Evolutionary conservation across 1,140 invertebrate species (phyloP).

Genomic region (Chironomus tepperi): DNA sequence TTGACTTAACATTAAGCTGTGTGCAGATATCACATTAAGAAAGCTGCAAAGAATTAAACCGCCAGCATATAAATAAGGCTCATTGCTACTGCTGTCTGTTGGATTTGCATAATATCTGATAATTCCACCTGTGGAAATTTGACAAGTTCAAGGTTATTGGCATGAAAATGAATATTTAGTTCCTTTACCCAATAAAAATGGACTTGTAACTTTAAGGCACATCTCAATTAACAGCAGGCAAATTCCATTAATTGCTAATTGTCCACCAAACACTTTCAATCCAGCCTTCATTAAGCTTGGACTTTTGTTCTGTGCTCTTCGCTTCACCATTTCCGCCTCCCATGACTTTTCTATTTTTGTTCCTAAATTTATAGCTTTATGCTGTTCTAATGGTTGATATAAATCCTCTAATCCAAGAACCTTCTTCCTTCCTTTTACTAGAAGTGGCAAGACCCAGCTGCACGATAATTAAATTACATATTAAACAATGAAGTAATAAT

Average conservation of each 20-base stretch:
- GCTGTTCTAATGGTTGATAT: slow-evolving; percentile 47
- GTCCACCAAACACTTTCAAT: slow-evolving; percentile 36
- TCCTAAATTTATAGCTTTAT: slow-evolving; percentile 44
- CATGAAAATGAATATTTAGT: no score
- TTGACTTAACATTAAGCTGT: slow-evolving; percentile 69
- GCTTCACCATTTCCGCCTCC: slow-evolving; percentile 34
- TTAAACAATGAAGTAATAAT: slow-evolving; percentile 20
- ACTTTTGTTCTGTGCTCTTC: slow-evolving; percentile 29
- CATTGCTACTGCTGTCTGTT: slow-evolving; percentile 40
- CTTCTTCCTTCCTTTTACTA: slow-evolving; percentile 45
- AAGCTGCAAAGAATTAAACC: slow-evolving; percentile 60
- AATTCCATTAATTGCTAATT: slow-evolving; percentile 36
- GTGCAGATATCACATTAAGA: slow-evolving; percentile 59
- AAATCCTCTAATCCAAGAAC: slow-evolving; percentile 48
- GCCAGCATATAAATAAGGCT: slow-evolving; percentile 56
- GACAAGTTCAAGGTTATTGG: no score
- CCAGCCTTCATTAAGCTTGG: slow-evolving; percentile 40
- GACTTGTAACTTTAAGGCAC: slow-evolving; percentile 56
- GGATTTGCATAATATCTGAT: slow-evolving; percentile 56
- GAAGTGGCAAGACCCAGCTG: slow-evolving; percentile 45
- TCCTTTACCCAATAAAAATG: slow-evolving; percentile 51
- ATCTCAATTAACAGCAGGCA: slow-evolving; percentile 37
- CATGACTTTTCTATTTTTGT: slow-evolving; percentile 39
- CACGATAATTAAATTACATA: slow-evolving; percentile 26
- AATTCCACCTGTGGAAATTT: slow-evolving; percentile 42